A percentile compares a stretch with the other conserved stretches of the same genome.
phyloP scores from a whole-genome alignment of 1,140 invertebrate species.

The Chlorops oryzae region DNA sequence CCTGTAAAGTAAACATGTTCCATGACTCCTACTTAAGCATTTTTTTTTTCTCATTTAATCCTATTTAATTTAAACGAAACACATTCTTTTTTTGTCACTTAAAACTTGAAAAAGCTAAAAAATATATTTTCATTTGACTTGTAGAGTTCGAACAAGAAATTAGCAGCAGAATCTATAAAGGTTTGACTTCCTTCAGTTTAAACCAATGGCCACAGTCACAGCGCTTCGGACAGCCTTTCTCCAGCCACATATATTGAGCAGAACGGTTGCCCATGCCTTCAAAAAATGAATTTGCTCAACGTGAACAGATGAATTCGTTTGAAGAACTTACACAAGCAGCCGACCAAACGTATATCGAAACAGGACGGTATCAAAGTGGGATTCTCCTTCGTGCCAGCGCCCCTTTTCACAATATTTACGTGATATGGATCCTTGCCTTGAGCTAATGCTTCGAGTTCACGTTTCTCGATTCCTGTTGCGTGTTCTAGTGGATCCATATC shows the following conservation, averaged over 20 bases:
- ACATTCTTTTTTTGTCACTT: no score
- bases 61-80: no score
- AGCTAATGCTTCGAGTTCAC: constrained; percentile 71
- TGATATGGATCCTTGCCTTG: constrained; percentile 85
- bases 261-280: constrained; percentile 75
- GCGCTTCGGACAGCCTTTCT: constrained; percentile 76
- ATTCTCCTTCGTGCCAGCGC: constrained; percentile 69
- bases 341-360: constrained; percentile 80
- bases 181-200: constrained; percentile 74
- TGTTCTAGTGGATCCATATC: constrained; percentile 87
- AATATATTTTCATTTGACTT: no score
- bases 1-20: no score
- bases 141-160: no score
- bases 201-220: constrained; percentile 96
- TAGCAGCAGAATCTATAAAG: no score
- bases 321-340: constrained; percentile 72
- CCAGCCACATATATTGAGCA: constrained; percentile 90
- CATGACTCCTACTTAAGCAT: no score
- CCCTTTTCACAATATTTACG: constrained; percentile 65
- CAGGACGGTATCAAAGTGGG: constrained; percentile 85
- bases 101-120: no score
- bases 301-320: constrained; percentile 6
- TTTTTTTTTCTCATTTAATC: no score
- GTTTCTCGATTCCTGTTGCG: constrained; percentile 84
- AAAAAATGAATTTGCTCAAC: constrained; percentile 20